Evolutionary conservation across 2,888 invertebrate species (phyloP).

Genomic region (Cryptus armator): DNA sequence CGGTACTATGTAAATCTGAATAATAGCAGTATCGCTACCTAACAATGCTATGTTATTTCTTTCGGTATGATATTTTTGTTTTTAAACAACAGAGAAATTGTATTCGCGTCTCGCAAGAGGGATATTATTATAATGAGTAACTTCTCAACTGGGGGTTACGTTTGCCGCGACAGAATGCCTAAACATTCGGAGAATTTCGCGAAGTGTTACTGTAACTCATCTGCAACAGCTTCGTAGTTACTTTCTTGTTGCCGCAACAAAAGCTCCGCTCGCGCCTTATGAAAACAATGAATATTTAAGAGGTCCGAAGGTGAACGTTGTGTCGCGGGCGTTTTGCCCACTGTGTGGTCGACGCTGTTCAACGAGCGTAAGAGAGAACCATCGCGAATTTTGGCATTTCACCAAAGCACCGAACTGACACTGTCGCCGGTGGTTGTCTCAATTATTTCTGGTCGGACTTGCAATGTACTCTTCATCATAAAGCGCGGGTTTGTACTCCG

Average conservation of each 20-base stretch:
- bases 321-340: slow-evolving; percentile 16
- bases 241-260: slow-evolving; percentile 46
- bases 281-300: slow-evolving; percentile 67
- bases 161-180: neutral
- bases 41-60: no score
- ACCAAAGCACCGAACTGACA: slow-evolving; percentile 60
- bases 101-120: neutral
- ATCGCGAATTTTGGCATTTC: slow-evolving; percentile 53
- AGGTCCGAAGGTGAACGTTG: slow-evolving; percentile 44
- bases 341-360: slow-evolving; percentile 39
- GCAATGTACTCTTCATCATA: neutral
- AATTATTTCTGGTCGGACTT: slow-evolving; percentile 61
- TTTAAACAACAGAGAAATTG: slow-evolving; percentile 5
- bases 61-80: neutral
- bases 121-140: neutral
- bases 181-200: neutral
- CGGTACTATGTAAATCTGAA: no score
- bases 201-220: neutral
- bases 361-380: slow-evolving; percentile 39
- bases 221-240: slow-evolving; percentile 35
- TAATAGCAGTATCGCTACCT: no score
- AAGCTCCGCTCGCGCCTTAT: slow-evolving; percentile 42
- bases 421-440: slow-evolving; percentile 59
- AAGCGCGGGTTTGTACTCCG: slow-evolving; percentile 13
- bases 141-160: slow-evolving; percentile 10